Conservation (phyloP, 1,140 invertebrate species). For the Anagrus nilaparvatae region DNA sequence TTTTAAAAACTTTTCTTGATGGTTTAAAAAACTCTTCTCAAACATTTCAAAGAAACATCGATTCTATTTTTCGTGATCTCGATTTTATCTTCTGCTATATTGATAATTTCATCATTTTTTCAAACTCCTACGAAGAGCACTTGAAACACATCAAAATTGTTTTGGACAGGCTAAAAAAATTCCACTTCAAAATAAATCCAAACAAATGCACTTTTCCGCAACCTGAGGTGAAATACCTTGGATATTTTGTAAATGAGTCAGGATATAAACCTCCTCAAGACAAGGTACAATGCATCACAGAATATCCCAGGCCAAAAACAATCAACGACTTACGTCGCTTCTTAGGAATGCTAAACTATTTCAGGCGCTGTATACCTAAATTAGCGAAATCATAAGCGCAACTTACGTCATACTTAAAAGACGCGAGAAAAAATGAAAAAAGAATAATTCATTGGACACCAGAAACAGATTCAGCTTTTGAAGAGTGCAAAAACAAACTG, state of each 20-base stretch:
- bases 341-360: slow-evolving; percentile 18
- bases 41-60: no score
- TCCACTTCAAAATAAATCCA: not conserved
- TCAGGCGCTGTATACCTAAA: slow-evolving; percentile 14
- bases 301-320: slow-evolving; percentile 12
- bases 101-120: not conserved
- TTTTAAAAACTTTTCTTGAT: no score
- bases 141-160: not conserved
- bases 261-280: slow-evolving; percentile 4
- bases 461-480: not conserved
- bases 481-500: not conserved
- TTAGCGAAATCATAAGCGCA: not conserved
- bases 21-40: no score
- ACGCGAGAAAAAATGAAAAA: not conserved
- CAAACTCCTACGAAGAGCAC: not conserved
- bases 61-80: no score
- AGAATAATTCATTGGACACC: not conserved
- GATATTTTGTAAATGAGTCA: not conserved
- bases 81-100: no score
- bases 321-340: slow-evolving; percentile 14
- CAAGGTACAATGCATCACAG: slow-evolving; percentile 3
- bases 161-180: not conserved
- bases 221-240: not conserved
- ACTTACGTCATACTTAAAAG: not conserved
- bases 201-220: not conserved